phyloP scores from a whole-genome alignment of 2,888 invertebrate species.

The Venustoraphidia nigricollis region DNA sequence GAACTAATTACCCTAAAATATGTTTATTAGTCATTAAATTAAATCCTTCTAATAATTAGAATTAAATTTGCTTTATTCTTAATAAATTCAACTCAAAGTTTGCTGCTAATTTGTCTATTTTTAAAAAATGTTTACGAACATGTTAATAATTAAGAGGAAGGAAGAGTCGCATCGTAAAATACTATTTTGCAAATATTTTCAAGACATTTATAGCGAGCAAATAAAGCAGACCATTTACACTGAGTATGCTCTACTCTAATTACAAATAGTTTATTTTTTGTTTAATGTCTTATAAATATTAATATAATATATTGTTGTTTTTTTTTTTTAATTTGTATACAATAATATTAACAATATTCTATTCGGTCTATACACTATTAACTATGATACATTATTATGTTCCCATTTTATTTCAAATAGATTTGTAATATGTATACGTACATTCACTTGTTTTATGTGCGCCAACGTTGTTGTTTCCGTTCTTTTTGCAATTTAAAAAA shows the following conservation, averaged over 20 bases:
- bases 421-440: neutral
- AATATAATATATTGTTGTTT: neutral
- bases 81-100: too few species aligned
- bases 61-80: too few species aligned
- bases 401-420: neutral
- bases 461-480: neutral
- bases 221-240: neutral
- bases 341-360: conserved; percentile 1
- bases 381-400: conserved; percentile 1
- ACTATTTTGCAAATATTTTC: too few species aligned
- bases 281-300: neutral
- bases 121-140: too few species aligned
- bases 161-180: too few species aligned
- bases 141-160: too few species aligned
- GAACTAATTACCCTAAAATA: too few species aligned
- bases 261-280: neutral
- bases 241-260: neutral
- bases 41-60: too few species aligned
- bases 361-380: conserved; percentile 1
- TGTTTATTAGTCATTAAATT: too few species aligned
- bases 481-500: neutral
- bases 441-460: neutral
- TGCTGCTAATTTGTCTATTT: too few species aligned
- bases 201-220: too few species aligned
- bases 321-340: neutral